Base-by-base conservation (phyloP, 1,140 invertebrate genomes). In the Drosophila ohnishii region DNA sequence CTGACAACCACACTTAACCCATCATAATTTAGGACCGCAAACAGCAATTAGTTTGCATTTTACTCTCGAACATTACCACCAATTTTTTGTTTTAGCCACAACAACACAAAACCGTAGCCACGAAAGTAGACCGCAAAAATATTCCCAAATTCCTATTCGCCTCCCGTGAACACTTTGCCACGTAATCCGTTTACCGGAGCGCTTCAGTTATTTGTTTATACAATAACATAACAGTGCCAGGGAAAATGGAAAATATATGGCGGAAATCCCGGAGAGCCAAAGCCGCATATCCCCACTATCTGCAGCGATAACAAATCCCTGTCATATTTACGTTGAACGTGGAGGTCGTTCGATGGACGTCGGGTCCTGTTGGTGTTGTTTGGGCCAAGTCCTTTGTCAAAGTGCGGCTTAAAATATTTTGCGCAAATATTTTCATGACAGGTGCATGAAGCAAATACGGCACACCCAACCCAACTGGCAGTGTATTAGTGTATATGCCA, bases 341-440 rank as follows among this genome's bases (percentile, higher is more conserved):
- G 16, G 60, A 35, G 44, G 32, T 48, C 9, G 16, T 6, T n/a
- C 19, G 32, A 22, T 16, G 14, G 32, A 35, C 28, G 22, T 16
- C 10, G 48, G 48, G 34, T 56, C 55, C 57, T 79, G 45, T 51
- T 55, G 45, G 8, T 47, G 56, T 57, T 45, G 58, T 58, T 67
- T 16, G 74, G 59, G 53, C 53, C 50, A 70, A 80, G 82, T 86
- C 83, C 83, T 87, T 87, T 87, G 76, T 86, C 83, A 87, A 86
- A 86, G 78, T 86, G 78, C 71, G 78, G 83, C 83, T 86, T 86
- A 86, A 86, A 86, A 86, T 86, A 86, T 86, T 86, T 75, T 81
- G 78, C 40, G 83, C 75, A 86, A 86, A 86, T 82, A 82, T 82
- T 86, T 86, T 76, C 77, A 82, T 78, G 83, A 87, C 83, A 86